Conservation (phyloP, 2,113 vertebrate genomes). For the Aspidoscelis tigris region DNA sequence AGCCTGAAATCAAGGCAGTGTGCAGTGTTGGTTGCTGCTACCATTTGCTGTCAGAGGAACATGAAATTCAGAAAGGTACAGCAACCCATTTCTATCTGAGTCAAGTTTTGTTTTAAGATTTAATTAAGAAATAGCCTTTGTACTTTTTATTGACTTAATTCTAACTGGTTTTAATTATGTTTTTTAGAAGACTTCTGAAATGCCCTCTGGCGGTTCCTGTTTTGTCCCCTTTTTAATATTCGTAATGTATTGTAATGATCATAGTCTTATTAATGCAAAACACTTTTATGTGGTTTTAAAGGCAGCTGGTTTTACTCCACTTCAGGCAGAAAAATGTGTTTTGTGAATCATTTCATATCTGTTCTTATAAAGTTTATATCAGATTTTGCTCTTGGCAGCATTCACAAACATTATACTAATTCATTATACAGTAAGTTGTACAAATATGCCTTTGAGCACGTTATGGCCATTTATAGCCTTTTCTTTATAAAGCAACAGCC, state of each 20-base stretch:
- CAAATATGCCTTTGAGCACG: slow-evolving; percentile 6
- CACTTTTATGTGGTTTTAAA: slow-evolving; percentile 51
- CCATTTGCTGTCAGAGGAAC: slow-evolving; percentile 94
- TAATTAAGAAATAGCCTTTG: slow-evolving; percentile 43
- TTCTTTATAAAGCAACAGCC: not conserved
- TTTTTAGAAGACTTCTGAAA: slow-evolving; percentile 25
- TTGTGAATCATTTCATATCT: slow-evolving; percentile 45
- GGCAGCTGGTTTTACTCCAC: slow-evolving; percentile 50
- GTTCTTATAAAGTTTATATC: slow-evolving; percentile 47
- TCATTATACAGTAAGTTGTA: slow-evolving; percentile 32
- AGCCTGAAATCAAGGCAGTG: slow-evolving; percentile 87
- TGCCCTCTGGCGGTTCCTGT: slow-evolving; percentile 46
- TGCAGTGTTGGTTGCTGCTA: slow-evolving; percentile 97
- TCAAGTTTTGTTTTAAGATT: slow-evolving; percentile 25
- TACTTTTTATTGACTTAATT: slow-evolving; percentile 44
- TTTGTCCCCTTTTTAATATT: slow-evolving; percentile 40
- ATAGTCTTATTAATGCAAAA: slow-evolving; percentile 41
- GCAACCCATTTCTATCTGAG: slow-evolving; percentile 24
- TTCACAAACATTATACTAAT: not conserved
- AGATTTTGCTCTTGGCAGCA: slow-evolving; percentile 46
- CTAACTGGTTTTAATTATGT: slow-evolving; percentile 45
- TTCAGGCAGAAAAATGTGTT: slow-evolving; percentile 42
- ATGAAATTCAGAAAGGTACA: slow-evolving; percentile 82
- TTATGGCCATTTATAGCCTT: slow-evolving; percentile 33
- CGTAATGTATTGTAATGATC: slow-evolving; percentile 25